Evolutionary conservation across 2,888 invertebrate species (phyloP).

Genomic region (Euzetes globulus): DNA sequence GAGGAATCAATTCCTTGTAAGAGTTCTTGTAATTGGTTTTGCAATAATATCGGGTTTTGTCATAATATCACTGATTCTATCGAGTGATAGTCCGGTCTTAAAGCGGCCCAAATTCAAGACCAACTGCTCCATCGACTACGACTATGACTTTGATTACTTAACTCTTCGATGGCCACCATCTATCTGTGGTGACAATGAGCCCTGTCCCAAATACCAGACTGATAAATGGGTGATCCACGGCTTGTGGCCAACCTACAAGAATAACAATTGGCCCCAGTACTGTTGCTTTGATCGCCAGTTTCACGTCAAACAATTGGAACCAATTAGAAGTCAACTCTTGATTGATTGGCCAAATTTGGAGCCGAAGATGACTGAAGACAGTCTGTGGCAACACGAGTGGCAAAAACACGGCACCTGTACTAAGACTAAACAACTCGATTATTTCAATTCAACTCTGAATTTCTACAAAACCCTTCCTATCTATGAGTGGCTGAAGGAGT

Average conservation of each 20-base stretch:
- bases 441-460: conserved; percentile 32
- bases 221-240: conserved; percentile 34
- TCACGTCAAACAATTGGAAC: conserved; percentile 11
- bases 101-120: background rate
- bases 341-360: conserved; percentile 32
- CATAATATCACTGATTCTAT: background rate
- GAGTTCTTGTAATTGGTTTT: background rate
- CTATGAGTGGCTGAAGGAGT: conserved; percentile 16
- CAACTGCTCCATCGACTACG: background rate
- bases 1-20: background rate
- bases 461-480: conserved; percentile 15
- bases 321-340: conserved; percentile 8
- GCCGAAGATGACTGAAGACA: background rate
- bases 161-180: conserved; percentile 33
- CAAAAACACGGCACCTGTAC: conserved; percentile 37
- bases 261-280: conserved; percentile 31
- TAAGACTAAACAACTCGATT: conserved; percentile 14
- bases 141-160: conserved; percentile 30
- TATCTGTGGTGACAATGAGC: conserved; percentile 1
- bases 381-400: conserved; percentile 37
- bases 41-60: background rate
- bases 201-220: background rate
- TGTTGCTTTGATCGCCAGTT: conserved; percentile 26
- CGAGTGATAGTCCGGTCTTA: background rate
- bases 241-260: conserved; percentile 33